Evolutionary conservation across 2,797 vertebrate genomes (phyloP), one percentile per base, ranked within the genome.

Genomic region (Oreochromis mossambicus): DNA sequence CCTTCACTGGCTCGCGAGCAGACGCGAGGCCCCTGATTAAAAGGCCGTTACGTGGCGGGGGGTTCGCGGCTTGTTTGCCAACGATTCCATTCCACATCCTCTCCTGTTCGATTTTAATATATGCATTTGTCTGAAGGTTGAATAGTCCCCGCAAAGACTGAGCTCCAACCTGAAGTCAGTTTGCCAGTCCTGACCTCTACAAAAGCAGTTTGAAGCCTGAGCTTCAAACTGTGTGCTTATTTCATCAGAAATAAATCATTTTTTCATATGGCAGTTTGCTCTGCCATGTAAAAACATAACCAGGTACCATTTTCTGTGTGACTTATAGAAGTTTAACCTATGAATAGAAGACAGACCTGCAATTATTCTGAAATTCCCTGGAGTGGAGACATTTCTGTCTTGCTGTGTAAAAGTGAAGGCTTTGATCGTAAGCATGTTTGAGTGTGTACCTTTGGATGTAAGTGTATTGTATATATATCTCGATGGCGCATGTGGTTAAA

Each of bases 1-100:
- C 88, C 87, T 89, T 80, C 21, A 29, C 66, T 86, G 78, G 81
- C 10, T 29, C 48, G 73, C 5, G 3, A 86, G 77, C 82, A 91
- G 93, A 91, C 58, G n/a, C 43, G 5, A 86, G 86, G 88, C 83
- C 80, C 92, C 90, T 92, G 83, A 91, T 95, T 95, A 95, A 93
- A 96, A 90, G 77, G 68, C 84, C 9, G 84, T 87, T 89, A 83
- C 73, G 70, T 86, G 86, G 83, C 78, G 7, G 79, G 80, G 82
- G 83, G 61, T 82, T 83, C 14, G 5, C 12, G 43, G 79, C 85
- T 79, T 82, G 79, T 92, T 92, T 88, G 81, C 73, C 88, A 70
- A 82, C 14, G 52, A 51, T 77, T 86, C 82, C 41, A 19, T 48
- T 82, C 66, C 43, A 56, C n/a, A 48, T 68, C 24, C 19, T 14